These are phyloP conservation scores for Philopedon plagiatum DNA, from an alignment of 2,888 invertebrate genomes.

Conservation along the genomic window DNA sequence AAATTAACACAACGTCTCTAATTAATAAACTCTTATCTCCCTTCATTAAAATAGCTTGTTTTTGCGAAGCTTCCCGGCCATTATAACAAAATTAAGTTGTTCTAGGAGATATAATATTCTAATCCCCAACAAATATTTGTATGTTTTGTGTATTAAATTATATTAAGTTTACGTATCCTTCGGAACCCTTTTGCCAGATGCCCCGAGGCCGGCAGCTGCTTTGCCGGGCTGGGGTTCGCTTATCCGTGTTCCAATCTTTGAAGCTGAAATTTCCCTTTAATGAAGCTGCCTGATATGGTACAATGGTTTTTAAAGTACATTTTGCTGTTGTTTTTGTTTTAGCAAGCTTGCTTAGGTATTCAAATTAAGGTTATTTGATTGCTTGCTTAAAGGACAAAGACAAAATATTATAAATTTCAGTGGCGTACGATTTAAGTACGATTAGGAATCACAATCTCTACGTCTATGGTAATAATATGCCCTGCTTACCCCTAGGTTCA, in stretches of 20 bases:
- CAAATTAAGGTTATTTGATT: too few relatives aligned
- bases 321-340: background rate
- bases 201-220: conserved; percentile 4
- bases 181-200: background rate
- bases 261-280: background rate
- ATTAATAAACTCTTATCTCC: background rate
- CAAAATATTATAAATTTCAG: too few relatives aligned
- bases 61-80: background rate
- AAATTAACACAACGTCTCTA: background rate
- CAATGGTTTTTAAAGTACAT: too few relatives aligned
- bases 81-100: conserved; percentile 4
- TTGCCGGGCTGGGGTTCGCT: background rate
- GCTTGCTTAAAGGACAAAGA: too few relatives aligned
- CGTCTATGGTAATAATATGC: too few relatives aligned
- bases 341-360: background rate
- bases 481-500: too few relatives aligned
- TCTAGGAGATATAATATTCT: background rate
- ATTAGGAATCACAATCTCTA: too few relatives aligned
- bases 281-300: background rate
- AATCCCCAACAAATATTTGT: conserved; percentile 7
- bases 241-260: conserved; percentile 4
- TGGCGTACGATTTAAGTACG: too few relatives aligned
- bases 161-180: conserved; percentile 9
- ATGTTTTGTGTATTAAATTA: conserved; percentile 12
- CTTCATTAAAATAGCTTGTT: background rate